Conservation (phyloP, 1,140 invertebrate species). For the Delia radicum region DNA sequence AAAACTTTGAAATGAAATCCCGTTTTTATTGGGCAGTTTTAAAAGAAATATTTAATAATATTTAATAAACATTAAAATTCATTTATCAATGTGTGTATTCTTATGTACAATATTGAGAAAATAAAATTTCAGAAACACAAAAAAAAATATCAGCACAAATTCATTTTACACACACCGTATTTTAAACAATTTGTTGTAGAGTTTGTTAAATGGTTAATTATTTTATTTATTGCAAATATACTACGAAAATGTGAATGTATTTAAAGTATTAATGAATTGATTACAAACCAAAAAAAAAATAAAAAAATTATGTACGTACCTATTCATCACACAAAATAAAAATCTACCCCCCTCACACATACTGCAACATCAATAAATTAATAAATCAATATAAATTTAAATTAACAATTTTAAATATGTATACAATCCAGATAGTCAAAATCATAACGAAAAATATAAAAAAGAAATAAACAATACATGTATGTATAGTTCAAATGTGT, state of each 20-base stretch:
- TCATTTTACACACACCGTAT: background rate
- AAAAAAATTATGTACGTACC: background rate
- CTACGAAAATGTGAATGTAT: background rate
- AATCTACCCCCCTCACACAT: no score
- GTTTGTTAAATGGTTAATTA: background rate
- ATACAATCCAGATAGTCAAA: background rate
- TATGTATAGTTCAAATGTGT: constrained; percentile 17
- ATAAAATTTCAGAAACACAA: constrained; percentile 2
- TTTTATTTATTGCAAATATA: background rate
- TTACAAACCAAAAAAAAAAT: background rate
- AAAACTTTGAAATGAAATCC: no score
- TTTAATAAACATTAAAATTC: background rate
- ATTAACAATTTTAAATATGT: background rate
- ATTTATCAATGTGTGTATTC: constrained; percentile 11
- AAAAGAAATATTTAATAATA: constrained; percentile 1
- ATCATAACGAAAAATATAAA: background rate
- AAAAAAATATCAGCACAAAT: background rate
- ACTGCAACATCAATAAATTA: background rate
- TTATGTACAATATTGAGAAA: background rate
- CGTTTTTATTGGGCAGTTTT: no score
- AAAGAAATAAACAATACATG: background rate
- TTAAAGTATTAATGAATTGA: background rate
- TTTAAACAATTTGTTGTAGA: background rate
- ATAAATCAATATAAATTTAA: background rate
- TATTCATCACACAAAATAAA: background rate